Base-by-base conservation (phyloP, 2,888 invertebrate species). In the Diaperis boleti region DNA sequence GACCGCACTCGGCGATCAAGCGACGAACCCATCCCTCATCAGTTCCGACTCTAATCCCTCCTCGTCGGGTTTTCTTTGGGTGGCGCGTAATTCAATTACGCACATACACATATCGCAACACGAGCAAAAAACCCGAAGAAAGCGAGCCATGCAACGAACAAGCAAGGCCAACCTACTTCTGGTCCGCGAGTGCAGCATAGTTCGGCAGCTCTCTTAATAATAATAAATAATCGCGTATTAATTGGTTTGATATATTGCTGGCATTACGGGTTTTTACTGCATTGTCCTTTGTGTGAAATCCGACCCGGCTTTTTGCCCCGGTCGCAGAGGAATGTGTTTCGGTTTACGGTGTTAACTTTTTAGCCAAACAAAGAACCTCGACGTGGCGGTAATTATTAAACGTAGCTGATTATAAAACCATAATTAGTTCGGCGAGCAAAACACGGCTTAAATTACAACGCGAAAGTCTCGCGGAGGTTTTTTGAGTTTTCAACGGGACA, bases 211-310 rank as follows among this genome's bases (percentile, higher is more conserved):
- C 71, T 72, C 75, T 76, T 76, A 76, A 78, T 76, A 76, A 78
- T 76, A 76, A 79, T 79, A 80, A 81, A 81, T 80, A 81, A 80
- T 79, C 75, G 76, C 69, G 78, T 79, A 80, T 79, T 80, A 80
- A 80, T 80, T 80, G 78, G 78, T 80, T 80, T 80, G 79, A 80
- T 80, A 80, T 80, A 80, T 79, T 78, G 78, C 78, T 75, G 76
- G 75, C 77, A 77, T 77, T 76, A 72, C 76, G 66, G 70, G 74
- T 78, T 79, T 79, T 79, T 79, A 71, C 71, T 67, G 72, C 77
- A 77, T 76, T 77, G 78, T 78, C 77, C 76, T 78, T 78, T 78
- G 76, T 76, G 74, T 75, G 74, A 76, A 77, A 77, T 73, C 76
- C 77, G 75, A 76, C 74, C 74, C 72, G 72, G 67, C 73, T 77